Evolutionary conservation across 1,140 invertebrate species (phyloP), one percentile per base, ranked within the genome.

Genomic region (Procambarus virginalis): DNA sequence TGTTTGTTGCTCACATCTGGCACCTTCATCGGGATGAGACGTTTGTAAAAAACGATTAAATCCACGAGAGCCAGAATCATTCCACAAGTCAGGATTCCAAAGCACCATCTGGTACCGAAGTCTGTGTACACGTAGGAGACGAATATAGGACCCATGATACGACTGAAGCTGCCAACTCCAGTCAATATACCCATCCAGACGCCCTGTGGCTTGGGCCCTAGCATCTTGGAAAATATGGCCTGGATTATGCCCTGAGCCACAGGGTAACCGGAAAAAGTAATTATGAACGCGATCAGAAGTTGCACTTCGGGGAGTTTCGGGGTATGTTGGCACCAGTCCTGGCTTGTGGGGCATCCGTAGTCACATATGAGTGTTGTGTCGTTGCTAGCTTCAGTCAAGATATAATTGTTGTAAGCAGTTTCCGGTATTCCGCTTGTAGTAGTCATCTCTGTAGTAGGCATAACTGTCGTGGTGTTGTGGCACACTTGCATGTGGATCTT

Each of bases 121-220:
- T 79, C 51, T 8, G 91, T 91, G 76, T 92, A 92, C 0, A 92
- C 80, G 76, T 86, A 91, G 9, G 90, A 89, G 20, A 92, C 91
- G 80, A 92, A 92, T 81, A 92, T 92, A 10, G 92, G 92, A 22
- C 92, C 92, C n/a, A 85, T 48, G 46, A 92, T 85, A 12, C 92
- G 85, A 10, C 83, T 70, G 0, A 92, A 70, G 51, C 91, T 89
- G 2, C 92, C 92, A 34, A 87, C 68, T 22, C 88, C 84, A 2
- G 92, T 91, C 79, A 92, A 77, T 1, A 91, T 45, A 0, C 92
- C 91, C 92, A 92, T 92, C 92, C 92, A 92, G 1, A 92, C 22
- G 8, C 92, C 92, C 58, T 92, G 89, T 2, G 84, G 86, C 46
- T 82, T 84, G 45, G 91, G 85, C 0, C 91, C 86, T 12, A 92